phyloP scores from a whole-genome alignment of 2,113 vertebrate species.

The Budorcas taxicolor region DNA sequence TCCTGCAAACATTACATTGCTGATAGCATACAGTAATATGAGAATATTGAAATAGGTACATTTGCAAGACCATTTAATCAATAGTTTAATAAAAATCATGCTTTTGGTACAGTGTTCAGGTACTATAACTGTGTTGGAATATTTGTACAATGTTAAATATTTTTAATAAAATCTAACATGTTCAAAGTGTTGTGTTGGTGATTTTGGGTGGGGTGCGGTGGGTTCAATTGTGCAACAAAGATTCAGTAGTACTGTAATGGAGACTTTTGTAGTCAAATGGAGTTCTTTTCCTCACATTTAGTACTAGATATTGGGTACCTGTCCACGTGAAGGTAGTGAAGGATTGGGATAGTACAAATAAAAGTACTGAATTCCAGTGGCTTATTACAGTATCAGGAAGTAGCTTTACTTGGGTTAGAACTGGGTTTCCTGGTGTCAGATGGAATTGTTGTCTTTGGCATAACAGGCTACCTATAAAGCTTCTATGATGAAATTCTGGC shows the following conservation, averaged over 20 bases:
- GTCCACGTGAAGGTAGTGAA: not conserved
- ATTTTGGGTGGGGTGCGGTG: constrained; percentile 69
- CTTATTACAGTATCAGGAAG: not conserved
- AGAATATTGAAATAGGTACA: constrained; percentile 44
- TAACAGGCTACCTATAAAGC: not conserved
- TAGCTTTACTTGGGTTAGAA: not conserved
- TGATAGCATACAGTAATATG: constrained; percentile 27
- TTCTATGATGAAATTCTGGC: constrained; percentile 28
- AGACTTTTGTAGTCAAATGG: not conserved
- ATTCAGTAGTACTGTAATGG: constrained; percentile 4
- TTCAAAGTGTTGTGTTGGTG: constrained; percentile 76
- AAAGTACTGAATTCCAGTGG: not conserved
- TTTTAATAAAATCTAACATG: constrained; percentile 75
- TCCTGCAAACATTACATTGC: constrained; percentile 22
- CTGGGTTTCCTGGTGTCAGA: not conserved
- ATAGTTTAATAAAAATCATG: constrained; percentile 63
- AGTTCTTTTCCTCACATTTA: constrained; percentile 14
- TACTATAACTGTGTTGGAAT: constrained; percentile 71
- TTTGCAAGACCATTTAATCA: constrained; percentile 50
- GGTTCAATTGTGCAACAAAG: constrained; percentile 30
- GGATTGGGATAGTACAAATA: not conserved
- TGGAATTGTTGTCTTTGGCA: not conserved
- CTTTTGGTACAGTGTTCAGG: constrained; percentile 68
- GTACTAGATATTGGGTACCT: not conserved
- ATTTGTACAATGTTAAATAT: constrained; percentile 74